phyloP scores from a whole-genome alignment of 2,888 invertebrate species.

The Noctua comes region DNA sequence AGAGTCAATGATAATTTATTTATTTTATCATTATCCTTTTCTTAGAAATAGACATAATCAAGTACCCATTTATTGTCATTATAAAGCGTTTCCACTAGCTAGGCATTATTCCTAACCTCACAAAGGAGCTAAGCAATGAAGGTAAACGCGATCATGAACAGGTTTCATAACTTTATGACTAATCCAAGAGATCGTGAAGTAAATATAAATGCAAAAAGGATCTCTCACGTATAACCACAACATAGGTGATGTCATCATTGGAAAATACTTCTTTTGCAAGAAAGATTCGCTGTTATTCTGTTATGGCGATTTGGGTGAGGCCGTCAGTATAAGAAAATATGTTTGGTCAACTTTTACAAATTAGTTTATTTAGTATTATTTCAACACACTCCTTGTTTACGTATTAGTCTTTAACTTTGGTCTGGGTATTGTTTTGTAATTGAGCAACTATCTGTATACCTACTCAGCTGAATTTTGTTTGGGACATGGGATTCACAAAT shows the following conservation, averaged over 20 bases:
- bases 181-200: slow-evolving; percentile 45
- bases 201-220: slow-evolving; percentile 48
- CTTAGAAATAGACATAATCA: neutral
- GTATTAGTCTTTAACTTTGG: neutral
- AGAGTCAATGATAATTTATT: neutral
- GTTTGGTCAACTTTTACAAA: neutral
- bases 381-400: neutral
- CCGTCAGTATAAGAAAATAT: neutral
- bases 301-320: slow-evolving; percentile 2
- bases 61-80: neutral
- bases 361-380: neutral
- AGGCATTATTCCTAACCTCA: neutral
- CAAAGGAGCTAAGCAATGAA: slow-evolving; percentile 17
- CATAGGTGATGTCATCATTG: slow-evolving; percentile 50
- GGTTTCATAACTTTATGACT: slow-evolving; percentile 59
- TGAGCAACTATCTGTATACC: neutral
- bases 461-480: neutral
- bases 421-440: neutral
- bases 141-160: slow-evolving; percentile 38
- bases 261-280: slow-evolving; percentile 37
- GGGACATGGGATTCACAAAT: no score
- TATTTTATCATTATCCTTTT: neutral
- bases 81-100: neutral
- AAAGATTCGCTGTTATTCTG: slow-evolving; percentile 9
- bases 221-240: slow-evolving; percentile 28